Conservation (phyloP, 2,888 invertebrate genomes). For the Alitta virens region DNA sequence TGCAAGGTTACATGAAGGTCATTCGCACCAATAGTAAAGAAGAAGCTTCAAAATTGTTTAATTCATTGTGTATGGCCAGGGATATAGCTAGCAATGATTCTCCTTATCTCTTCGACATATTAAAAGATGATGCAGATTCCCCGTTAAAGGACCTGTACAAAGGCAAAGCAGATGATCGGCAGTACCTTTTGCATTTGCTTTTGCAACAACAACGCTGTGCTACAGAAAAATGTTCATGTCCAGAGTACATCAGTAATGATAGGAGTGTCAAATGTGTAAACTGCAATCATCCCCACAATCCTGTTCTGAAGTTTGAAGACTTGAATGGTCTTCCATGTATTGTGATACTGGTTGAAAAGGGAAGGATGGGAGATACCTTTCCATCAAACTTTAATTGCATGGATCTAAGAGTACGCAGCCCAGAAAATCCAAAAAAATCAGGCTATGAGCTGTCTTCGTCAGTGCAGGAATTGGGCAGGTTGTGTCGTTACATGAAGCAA, state of each 20-base stretch:
- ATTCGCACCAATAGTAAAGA: background rate
- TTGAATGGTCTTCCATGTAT: no score
- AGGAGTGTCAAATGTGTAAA: no score
- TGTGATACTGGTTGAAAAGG: conserved; percentile 19
- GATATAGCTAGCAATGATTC: background rate
- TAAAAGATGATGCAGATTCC: background rate
- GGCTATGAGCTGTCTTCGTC: background rate
- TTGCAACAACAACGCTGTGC: no score
- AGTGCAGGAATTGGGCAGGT: conserved; percentile 16
- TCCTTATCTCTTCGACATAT: background rate
- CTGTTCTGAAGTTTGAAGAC: no score
- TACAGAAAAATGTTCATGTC: no score
- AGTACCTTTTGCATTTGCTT: no score
- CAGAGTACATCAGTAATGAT: no score
- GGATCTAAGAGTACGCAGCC: conserved; percentile 12
- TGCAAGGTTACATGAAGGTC: no score
- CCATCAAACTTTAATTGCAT: conserved; percentile 17
- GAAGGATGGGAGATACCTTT: conserved; percentile 20
- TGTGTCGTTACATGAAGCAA: conserved; percentile 13
- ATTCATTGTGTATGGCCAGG: background rate
- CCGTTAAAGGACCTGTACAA: background rate
- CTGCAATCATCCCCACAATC: no score
- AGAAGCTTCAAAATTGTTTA: background rate
- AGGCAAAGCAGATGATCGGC: background rate
- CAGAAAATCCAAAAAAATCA: background rate